Base-by-base conservation (phyloP, 2,797 vertebrate genomes). In the Cephalopachus bancanus region DNA sequence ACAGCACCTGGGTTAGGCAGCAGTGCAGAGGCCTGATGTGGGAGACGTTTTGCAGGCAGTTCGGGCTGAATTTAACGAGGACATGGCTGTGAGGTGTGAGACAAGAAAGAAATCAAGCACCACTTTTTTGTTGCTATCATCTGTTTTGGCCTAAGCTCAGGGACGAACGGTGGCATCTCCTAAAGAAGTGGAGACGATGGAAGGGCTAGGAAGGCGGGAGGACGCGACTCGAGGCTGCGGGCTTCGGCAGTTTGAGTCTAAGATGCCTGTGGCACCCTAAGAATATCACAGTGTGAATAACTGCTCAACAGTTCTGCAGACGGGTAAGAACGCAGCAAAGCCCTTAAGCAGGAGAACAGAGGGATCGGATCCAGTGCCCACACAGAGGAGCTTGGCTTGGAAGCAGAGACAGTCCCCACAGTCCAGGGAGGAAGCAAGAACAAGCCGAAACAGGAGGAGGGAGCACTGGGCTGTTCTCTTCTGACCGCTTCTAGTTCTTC, bases 1-100 rank as follows among this genome's bases (percentile, higher is more conserved):
- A 24, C 0, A 1, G 49, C 24, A 51, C 49, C 74, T 22, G 12
- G 59, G 17, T 24, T 9, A 22, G 33, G 33, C 0, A 4, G 24
- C 0, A 20, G 49, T 1, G 5, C 14, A 44, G 55, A 37, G 65
- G 51, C 22, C 10, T 62, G 78, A 20, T 44, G 44, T 16, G 81
- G 30, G 30, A n/a, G 28, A 22, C 8, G 8, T 49, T 17, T 19
- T 59, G 22, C 62, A 28, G n/a, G 49, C 2, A 57, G 49, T 12
- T 44, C 44, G 22, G 55, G 51, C 30, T 30, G 30, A 78, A 44
- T n/a, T 71, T 62, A 74, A 7, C 1, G 24, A 24, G 24, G 37
- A 37, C n/a, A 2, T 7, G 8, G 57, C 30, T 4, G 1, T 44
- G 69, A 74, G 0, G 10, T 37, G 14, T 12, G 53, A 60, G 5